A percentile compares a stretch with the other conserved stretches of the same genome.
phyloP scores from a whole-genome alignment of 1,140 invertebrate species.

The Diabrotica virgifera region DNA sequence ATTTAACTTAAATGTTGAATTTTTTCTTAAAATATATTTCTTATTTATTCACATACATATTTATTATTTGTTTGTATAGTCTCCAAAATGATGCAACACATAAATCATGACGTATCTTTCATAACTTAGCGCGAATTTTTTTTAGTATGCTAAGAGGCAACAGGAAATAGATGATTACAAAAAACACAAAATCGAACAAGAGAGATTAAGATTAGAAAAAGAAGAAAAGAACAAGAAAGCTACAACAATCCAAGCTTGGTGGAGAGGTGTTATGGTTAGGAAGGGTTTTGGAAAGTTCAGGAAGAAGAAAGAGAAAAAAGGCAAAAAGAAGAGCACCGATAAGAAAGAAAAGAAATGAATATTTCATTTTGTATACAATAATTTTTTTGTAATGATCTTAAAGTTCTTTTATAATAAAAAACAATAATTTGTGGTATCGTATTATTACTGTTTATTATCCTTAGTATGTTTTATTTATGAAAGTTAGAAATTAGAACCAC shows the following conservation, averaged over 20 bases:
- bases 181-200: slow-evolving; percentile 34
- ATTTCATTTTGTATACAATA: too few relatives aligned
- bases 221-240: slow-evolving; percentile 29
- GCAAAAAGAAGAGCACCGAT: slow-evolving; percentile 33
- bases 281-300: slow-evolving; percentile 60
- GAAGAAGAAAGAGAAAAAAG: slow-evolving; percentile 52
- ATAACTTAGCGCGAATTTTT: neutral
- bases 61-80: too few relatives aligned
- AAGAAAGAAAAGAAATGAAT: slow-evolving; percentile 39
- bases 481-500: too few relatives aligned
- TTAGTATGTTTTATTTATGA: too few relatives aligned
- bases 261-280: slow-evolving; percentile 67
- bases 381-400: too few relatives aligned
- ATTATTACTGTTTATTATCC: too few relatives aligned
- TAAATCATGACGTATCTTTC: neutral
- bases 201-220: slow-evolving; percentile 29
- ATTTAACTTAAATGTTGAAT: too few relatives aligned
- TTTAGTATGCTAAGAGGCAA: slow-evolving; percentile 37
- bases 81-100: too few relatives aligned
- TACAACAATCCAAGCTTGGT: slow-evolving; percentile 63
- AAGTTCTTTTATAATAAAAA: too few relatives aligned
- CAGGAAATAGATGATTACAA: slow-evolving; percentile 39
- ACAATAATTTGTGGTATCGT: too few relatives aligned
- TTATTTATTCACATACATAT: too few relatives aligned
- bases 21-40: too few relatives aligned